Percentiles rank a stretch among this genome's conserved stretches.
These are phyloP conservation scores for Lagothrix lagotricha DNA, from an alignment of 2,797 vertebrate genomes.

Conservation along the genomic window DNA sequence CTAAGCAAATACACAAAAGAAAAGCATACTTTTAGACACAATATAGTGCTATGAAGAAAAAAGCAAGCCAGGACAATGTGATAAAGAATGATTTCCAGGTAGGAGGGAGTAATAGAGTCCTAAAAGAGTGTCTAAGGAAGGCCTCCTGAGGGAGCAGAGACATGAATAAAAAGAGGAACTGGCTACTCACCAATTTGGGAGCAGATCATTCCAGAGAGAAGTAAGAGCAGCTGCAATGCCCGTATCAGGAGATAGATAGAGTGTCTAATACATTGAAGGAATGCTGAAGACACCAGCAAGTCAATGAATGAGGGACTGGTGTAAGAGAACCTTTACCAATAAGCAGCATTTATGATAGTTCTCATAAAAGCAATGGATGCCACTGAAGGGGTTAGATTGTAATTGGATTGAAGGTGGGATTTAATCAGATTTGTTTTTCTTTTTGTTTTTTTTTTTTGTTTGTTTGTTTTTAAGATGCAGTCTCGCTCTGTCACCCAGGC, in stretches of 20 bases:
- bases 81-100: neutral
- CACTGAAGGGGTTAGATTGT: neutral
- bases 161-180: neutral
- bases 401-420: neutral
- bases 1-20: neutral
- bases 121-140: neutral
- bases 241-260: neutral
- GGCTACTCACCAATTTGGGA: neutral
- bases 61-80: neutral
- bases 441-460: no score
- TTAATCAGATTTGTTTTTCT: neutral
- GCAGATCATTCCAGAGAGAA: neutral
- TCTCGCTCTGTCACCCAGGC: no score
- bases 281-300: fast-evolving
- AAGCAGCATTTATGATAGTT: neutral
- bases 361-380: neutral
- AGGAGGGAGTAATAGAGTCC: neutral
- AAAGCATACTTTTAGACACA: neutral
- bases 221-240: neutral
- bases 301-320: neutral
- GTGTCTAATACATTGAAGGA: neutral
- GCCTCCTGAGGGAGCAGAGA: neutral
- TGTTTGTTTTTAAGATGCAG: no score
- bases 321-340: neutral
- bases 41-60: neutral